phyloP scores from a whole-genome alignment of 2,797 vertebrate genomes.

The Melanitta fusca region DNA sequence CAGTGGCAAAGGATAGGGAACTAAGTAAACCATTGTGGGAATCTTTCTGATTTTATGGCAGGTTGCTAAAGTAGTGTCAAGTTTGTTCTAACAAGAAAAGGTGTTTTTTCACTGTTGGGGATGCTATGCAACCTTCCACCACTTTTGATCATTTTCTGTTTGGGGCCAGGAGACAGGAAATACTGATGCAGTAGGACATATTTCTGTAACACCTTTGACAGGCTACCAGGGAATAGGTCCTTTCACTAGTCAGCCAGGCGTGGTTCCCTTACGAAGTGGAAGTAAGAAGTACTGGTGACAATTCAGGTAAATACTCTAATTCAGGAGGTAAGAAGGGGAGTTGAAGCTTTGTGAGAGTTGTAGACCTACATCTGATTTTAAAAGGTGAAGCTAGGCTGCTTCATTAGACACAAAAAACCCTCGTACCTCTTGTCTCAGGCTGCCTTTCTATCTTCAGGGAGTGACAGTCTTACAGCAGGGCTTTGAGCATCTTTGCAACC shows the following conservation, averaged over 20 bases:
- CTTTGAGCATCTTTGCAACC: not conserved
- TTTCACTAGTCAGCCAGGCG: not conserved
- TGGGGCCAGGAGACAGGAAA: slow-evolving; percentile 2
- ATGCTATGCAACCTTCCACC: not conserved
- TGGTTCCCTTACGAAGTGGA: not conserved
- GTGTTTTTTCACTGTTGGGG: not conserved
- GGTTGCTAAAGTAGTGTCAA: not conserved
- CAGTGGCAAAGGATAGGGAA: not conserved
- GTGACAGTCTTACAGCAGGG: not conserved
- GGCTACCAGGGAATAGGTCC: not conserved
- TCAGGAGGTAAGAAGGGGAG: not conserved
- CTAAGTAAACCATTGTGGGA: not conserved
- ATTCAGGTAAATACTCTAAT: slow-evolving; percentile 11
- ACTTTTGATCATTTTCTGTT: not conserved
- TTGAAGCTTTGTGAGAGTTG: not conserved
- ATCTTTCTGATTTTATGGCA: not conserved
- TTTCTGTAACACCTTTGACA: not conserved
- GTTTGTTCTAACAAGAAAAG: not conserved
- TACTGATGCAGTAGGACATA: slow-evolving; percentile 34
- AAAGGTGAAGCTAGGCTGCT: not conserved
- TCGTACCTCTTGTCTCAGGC: not conserved
- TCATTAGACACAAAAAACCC: not conserved
- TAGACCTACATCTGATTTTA: not conserved
- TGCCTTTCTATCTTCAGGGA: not conserved
- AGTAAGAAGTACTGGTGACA: not conserved